Evolutionary conservation across 2,888 invertebrate species (phyloP), one percentile per base, ranked within the genome.

Genomic region (Sinelater perroti): DNA sequence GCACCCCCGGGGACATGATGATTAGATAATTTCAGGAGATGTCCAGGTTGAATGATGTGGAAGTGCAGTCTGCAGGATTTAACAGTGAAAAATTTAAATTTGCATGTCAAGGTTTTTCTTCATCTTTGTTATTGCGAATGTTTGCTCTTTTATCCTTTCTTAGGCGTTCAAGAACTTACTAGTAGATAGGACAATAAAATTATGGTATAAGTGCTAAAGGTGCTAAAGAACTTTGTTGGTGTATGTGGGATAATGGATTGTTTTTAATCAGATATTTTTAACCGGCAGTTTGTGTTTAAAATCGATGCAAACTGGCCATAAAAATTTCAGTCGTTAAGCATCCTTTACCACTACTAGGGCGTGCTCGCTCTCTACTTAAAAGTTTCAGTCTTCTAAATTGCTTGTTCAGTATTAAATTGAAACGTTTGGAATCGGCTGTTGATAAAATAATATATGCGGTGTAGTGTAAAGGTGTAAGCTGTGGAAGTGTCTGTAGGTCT

Each of bases 371-470:
- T 53, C 54, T 54, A 47, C 36, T 54, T 45, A 47, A 16, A 31
- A 36, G 16, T 46, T 54, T 45, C 35, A 17, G 46, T 46, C 18
- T 46, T 26, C 18, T 26, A 11, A 36, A 20, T 40, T 31, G 20
- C 16, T 55, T 47, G 7, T 33, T 31, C 49, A 58, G 58, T 58
- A 54, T 58, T 58, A 54, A 28, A 38, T 38, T 36, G 18, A 31
- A 24, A 47, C n/a, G 35, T 56, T 42, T 57, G 16, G 52, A 61
- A 61, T 57, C 57, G 61, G 57, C 61, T 61, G 61, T 61, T 61
- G 54, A 61, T 56, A 54, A 55, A n/a, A 17, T 60, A 60, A 60
- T 56, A 53, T 56, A 57, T 60, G 50, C 40, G 56, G 30, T 60
- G 46, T 56, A 58, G 38, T 42, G 42, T 57, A 52, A 52, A 46